Percentiles rank a stretch among this genome's conserved stretches.
Conservation (phyloP, 2,797 vertebrate species). For the Pitangus sulphuratus region DNA sequence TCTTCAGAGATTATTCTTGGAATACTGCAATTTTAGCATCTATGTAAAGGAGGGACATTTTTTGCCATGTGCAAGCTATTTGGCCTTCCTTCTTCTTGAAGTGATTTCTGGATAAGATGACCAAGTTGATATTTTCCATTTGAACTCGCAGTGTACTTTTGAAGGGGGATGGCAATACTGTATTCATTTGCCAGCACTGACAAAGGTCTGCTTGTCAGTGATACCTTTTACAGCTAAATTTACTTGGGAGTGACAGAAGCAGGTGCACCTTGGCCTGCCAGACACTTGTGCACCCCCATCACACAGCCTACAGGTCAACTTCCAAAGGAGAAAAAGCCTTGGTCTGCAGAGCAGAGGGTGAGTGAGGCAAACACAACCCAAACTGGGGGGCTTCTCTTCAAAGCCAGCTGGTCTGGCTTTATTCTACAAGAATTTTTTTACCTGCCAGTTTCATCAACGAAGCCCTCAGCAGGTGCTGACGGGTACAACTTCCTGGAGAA, state of each 20-base stretch:
- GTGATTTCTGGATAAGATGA: slow-evolving; percentile 66
- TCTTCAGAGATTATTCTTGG: slow-evolving; percentile 74
- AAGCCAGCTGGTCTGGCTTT: slow-evolving; percentile 99
- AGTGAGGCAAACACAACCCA: slow-evolving; percentile 88
- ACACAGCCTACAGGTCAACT: slow-evolving; percentile 83
- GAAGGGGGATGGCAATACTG: slow-evolving; percentile 51
- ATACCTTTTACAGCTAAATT: slow-evolving; percentile 94
- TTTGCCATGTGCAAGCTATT: slow-evolving; percentile 67
- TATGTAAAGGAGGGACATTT: slow-evolving; percentile 63
- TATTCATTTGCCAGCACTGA: slow-evolving; percentile 81
- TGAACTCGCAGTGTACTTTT: slow-evolving; percentile 77
- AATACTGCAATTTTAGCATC: slow-evolving; percentile 68
- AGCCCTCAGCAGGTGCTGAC: slow-evolving; percentile 94
- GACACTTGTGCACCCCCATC: slow-evolving; percentile 83
- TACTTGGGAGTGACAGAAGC: slow-evolving; percentile 89
- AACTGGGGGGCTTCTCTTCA: slow-evolving; percentile 92
- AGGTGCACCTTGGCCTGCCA: slow-evolving; percentile 88
- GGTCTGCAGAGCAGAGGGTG: slow-evolving; percentile 86
- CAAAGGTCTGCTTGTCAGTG: slow-evolving; percentile 88
- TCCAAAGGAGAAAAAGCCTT: slow-evolving; percentile 83
- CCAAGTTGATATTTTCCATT: slow-evolving; percentile 80
- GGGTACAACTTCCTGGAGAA: slow-evolving; percentile 96
- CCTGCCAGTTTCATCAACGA: slow-evolving; percentile 84
- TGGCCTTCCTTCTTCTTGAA: slow-evolving; percentile 54
- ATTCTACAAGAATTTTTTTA: slow-evolving; percentile 90